Evolutionary conservation across 2,888 invertebrate genomes (phyloP), one percentile per base, ranked within the genome.

Genomic region (Trissolcus brochymenae): DNA sequence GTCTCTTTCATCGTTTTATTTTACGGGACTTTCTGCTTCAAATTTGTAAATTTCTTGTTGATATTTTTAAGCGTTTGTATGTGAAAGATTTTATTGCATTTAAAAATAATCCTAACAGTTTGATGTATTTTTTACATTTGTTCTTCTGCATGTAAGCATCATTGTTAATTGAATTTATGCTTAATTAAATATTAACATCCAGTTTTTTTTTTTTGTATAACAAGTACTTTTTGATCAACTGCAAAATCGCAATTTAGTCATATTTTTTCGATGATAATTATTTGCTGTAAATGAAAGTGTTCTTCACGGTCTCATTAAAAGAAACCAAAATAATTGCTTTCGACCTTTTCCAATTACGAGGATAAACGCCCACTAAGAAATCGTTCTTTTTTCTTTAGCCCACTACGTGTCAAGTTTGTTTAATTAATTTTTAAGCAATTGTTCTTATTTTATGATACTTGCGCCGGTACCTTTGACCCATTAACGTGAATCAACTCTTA

Each of bases 291-390:
- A 70, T 49, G 55, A 70, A 40, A 60, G 41, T 49, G 17, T 49
- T 54, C 46, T 29, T 17, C 40, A 19, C 6, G 43, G 49, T 51
- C 61, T 70, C 61, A 62, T 70, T 62, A 70, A 50, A 56, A 16
- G 41, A 51, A 56, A 55, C 50, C 51, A 50, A 71, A 70, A 71
- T 64, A 71, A 71, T 57, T 64, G 53, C 71, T 57, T 56, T 71
- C 57, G 59, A 65, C 72, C 65, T 72, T 72, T 59, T 64, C 57
- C 64, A 71, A 71, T 65, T 65, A 72, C 19, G 43, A 25, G 54
- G 51, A 72, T 49, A 57, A 65, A 59, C 59, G 57, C 35, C 7
- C 16, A 21, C 17, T 25, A 56, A 49, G 49, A 16, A 57, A 51
- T 57, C 43, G 16, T 57, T 46, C 35, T 53, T 35, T 64, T 43